Base-by-base conservation (phyloP, 2,888 invertebrate species). In the Limnephilus marmoratus region DNA sequence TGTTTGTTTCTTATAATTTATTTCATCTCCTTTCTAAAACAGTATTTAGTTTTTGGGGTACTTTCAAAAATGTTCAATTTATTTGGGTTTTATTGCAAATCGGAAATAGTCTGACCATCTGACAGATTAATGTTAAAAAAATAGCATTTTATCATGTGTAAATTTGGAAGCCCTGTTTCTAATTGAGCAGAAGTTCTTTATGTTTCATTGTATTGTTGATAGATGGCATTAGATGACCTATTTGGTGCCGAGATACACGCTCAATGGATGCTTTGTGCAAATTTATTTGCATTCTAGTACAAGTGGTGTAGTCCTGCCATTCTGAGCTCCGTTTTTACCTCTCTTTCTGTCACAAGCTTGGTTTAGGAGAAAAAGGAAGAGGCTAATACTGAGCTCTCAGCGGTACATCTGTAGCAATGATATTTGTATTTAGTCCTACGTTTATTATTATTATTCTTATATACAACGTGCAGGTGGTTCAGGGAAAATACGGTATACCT, bases 191-290 rank as follows among this genome's bases (percentile, higher is more conserved):
- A 24, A 68, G 24, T 68, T 68, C 68, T 83, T 83, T 31, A 37
- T 83, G 83, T 83, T 41, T 83, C 83, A 83, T 83, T 83, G 83
- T 83, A 41, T 34, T 18, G 31, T 12, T 41, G 31, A 15, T 83
- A 41, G 37, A 24, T 41, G 83, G 37, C 37, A 18, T 34, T 41
- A 41, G 83, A 34, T 37, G 31, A 15, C 82, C 12, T 37, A 37
- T 37, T 9, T 24, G 83, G 31, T 24, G 83, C 83, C 1, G 15
- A 37, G 34, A 3, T 15, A 83, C 68, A 68, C 68, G 24, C 68
- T n/a, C n/a, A 83, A 83, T 41, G 37, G 83, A 34, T 41, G 83
- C 83, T 83, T 83, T 15, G n/a, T 83, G 83, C 37, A 37, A 83
- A 83, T 83, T 83, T 83, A 83, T 83, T 37, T 83, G 83, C 37